Evolutionary conservation across 2,797 vertebrate species (phyloP).

Genomic region (Hemibagrus guttatus): DNA sequence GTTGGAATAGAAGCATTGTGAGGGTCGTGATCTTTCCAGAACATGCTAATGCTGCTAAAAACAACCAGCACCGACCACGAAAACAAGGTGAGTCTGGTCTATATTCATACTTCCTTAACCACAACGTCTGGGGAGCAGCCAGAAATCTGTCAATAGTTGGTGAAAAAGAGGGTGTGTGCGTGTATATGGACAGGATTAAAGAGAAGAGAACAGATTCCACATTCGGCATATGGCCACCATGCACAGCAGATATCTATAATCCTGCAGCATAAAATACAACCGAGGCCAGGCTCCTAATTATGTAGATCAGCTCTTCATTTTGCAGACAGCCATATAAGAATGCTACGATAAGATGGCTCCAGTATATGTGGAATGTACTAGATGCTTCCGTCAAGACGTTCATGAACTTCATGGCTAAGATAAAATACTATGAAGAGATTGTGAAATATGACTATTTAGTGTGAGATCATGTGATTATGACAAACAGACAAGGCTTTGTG

Average conservation of each 20-base stretch:
- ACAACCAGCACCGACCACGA: not conserved
- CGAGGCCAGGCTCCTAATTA: not conserved
- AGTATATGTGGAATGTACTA: constrained; percentile 8
- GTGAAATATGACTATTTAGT: not conserved
- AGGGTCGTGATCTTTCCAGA: not conserved
- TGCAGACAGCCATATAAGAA: not conserved
- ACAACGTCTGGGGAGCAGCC: constrained; percentile 1
- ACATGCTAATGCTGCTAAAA: constrained; percentile 19
- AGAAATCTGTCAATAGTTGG: constrained; percentile 26
- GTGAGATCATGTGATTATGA: constrained; percentile 3
- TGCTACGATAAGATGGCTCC: not conserved
- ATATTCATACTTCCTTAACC: constrained; percentile 7
- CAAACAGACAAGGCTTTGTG: constrained; percentile 24
- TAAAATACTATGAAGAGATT: not conserved
- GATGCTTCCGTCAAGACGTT: constrained; percentile 21
- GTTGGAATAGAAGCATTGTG: not conserved
- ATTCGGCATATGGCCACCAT: constrained; percentile 6
- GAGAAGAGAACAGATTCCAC: constrained; percentile 15
- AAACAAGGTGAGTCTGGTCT: constrained; percentile 29
- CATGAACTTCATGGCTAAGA: not conserved
- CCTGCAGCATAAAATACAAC: not conserved
- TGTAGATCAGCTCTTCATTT: not conserved
- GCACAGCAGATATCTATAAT: not conserved
- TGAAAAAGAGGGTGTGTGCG: not conserved
- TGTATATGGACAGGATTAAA: not conserved